Conservation (phyloP, 1,140 invertebrate genomes). For the Neodiprion lecontei region DNA sequence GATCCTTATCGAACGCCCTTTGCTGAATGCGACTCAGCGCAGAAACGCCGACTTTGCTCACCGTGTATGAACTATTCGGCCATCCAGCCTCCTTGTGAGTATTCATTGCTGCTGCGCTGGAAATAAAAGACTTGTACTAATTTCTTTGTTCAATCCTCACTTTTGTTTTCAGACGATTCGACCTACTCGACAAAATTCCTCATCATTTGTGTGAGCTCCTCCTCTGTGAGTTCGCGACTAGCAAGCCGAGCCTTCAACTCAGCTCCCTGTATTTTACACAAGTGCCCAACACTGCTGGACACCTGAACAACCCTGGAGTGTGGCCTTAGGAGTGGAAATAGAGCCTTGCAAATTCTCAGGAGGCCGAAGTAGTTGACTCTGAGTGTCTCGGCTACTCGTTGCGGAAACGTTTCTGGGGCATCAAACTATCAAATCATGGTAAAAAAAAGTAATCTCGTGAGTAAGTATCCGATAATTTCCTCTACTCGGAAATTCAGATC, state of each 20-base stretch:
- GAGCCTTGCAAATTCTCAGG: constrained; percentile 57
- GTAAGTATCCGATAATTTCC: neutral
- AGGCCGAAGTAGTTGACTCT: constrained; percentile 65
- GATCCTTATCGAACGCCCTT: constrained; percentile 60
- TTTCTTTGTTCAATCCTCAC: neutral
- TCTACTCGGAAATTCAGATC: neutral
- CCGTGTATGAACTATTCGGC: constrained; percentile 67
- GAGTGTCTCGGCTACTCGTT: constrained; percentile 68
- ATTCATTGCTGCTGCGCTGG: constrained; percentile 64
- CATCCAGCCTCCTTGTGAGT: constrained; percentile 65
- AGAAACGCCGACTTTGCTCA: constrained; percentile 72
- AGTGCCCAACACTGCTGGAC: constrained; percentile 64
- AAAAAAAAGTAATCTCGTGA: neutral
- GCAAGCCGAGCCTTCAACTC: constrained; percentile 51
- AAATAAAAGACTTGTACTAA: constrained; percentile 21
- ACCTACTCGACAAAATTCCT: constrained; percentile 66
- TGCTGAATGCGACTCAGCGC: constrained; percentile 71
- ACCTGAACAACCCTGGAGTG: constrained; percentile 71
- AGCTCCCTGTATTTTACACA: constrained; percentile 52
- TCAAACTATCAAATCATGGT: neutral
- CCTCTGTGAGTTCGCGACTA: constrained; percentile 56
- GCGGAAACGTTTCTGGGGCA: constrained; percentile 60
- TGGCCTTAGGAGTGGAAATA: constrained; percentile 67
- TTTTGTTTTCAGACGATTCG: constrained; percentile 7
- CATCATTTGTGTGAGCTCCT: constrained; percentile 61